These are phyloP conservation scores for Ctena decussata DNA, from an alignment of 2,888 invertebrate species.

Conservation along the genomic window DNA sequence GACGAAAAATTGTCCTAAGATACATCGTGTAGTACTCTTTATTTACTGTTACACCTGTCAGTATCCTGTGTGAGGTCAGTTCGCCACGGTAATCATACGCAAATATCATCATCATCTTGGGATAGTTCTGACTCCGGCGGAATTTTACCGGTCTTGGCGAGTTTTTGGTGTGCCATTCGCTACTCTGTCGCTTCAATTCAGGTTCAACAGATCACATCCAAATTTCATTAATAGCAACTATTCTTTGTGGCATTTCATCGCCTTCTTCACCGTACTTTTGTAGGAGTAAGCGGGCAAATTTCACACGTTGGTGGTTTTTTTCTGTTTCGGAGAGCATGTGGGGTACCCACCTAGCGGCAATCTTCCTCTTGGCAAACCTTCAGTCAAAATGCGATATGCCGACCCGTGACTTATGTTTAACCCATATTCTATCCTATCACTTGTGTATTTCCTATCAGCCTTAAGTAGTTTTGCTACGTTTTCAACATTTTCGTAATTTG, in stretches of 20 bases:
- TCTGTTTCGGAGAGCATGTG: background rate
- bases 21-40: background rate
- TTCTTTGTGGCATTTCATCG: too few relatives aligned
- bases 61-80: background rate
- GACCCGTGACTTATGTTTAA: constrained; percentile 8
- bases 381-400: background rate
- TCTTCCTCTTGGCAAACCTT: constrained; percentile 11
- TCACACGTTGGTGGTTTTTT: background rate
- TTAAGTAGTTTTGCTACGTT: background rate
- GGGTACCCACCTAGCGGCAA: constrained; percentile 16
- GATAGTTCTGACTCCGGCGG: background rate
- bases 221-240: background rate
- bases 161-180: background rate
- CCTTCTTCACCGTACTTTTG: background rate
- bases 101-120: background rate
- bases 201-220: background rate
- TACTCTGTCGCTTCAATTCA: background rate
- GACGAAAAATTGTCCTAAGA: background rate
- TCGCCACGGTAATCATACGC: background rate
- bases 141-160: background rate
- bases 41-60: background rate
- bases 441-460: background rate
- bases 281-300: background rate
- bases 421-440: background rate
- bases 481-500: background rate